Base-by-base conservation (phyloP, 2,113 vertebrate genomes). In the Vidua chalybeata region DNA sequence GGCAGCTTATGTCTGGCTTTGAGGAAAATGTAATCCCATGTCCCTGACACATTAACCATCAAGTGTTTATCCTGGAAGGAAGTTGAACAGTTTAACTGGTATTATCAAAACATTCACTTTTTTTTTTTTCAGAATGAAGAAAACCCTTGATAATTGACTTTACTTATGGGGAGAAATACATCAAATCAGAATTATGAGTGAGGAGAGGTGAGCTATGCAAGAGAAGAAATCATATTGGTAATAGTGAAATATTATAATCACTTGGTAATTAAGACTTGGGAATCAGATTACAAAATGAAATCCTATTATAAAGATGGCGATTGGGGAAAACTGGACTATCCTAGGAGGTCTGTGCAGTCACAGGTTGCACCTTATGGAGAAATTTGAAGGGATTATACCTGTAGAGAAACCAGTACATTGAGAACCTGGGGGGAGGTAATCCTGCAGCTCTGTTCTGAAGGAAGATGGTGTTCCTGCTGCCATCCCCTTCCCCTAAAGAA, bases 11-110 rank as follows among this genome's bases (percentile, higher is more conserved):
- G n/a, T 63, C 71, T 88, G 87, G 37, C 52, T 66, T 22, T 35
- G 72, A 82, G 51, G 43, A 74, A 92, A 84, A 78, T 48, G n/a
- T 66, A 91, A 88, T 93, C 75, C 14, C 43, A 37, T 52, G 76
- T 84, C 84, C 74, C 91, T 88, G 78, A 86, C 68, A 81, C 23
- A 74, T 89, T 88, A 89, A 62, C 90, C 31, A 46, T 28, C 61
- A 45, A 88, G 75, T 62, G 54, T 84, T 92, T 94, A 48, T 69
- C 67, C 94, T 84, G 78, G 58, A 84, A 84, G 67, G 68, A 79
- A 93, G 73, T 24, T 0, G 3, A 67, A 45, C 31, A 11, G 21
- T 76, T 85, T 74, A 62, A 71, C 72, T 59, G n/a, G 43, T 59
- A 35, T 56, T 87, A 89, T 15, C 55, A 82, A 91, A 87, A 81